A percentile compares a stretch with the other conserved stretches of the same genome.
Evolutionary conservation across 2,113 vertebrate species (phyloP).

Genomic region (Scomber japonicus): DNA sequence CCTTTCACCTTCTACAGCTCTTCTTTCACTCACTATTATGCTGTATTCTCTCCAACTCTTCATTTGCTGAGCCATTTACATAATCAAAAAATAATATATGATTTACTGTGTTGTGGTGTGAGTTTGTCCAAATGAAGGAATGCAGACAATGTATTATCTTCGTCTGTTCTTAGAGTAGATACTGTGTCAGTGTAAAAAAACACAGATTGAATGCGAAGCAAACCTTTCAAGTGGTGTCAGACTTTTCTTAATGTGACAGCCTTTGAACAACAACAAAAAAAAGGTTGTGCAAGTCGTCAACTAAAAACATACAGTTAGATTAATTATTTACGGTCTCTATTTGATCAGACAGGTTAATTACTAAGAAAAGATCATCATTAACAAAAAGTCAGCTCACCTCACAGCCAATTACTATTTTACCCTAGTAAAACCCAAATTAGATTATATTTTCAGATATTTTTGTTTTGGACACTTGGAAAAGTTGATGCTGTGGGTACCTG

Average conservation of each 20-base stretch:
- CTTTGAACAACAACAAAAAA: no score
- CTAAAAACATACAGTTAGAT: neutral
- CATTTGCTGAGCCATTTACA: constrained; percentile 85
- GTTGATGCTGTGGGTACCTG: neutral
- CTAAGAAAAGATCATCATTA: neutral
- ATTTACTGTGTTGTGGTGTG: constrained; percentile 33
- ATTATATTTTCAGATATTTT: neutral
- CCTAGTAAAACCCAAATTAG: neutral
- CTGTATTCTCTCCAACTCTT: constrained; percentile 49
- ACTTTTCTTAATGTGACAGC: neutral
- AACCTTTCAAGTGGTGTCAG: neutral
- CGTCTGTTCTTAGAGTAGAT: constrained; percentile 16
- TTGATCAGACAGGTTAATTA: constrained; percentile 11
- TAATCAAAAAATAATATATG: constrained; percentile 87
- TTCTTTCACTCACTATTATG: constrained; percentile 48
- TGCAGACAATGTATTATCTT: neutral
- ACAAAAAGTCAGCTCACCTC: neutral
- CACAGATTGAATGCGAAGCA: neutral
- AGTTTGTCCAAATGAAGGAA: constrained; percentile 1
- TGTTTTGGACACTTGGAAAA: neutral
- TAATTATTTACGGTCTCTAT: constrained; percentile 3
- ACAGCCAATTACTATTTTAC: constrained; percentile 1
- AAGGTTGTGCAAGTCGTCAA: neutral
- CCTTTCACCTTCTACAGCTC: constrained; percentile 60
- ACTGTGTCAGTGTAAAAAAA: neutral